Evolutionary conservation across 2,888 invertebrate species (phyloP), one percentile per base, ranked within the genome.

Genomic region (Brachypterus glaber): DNA sequence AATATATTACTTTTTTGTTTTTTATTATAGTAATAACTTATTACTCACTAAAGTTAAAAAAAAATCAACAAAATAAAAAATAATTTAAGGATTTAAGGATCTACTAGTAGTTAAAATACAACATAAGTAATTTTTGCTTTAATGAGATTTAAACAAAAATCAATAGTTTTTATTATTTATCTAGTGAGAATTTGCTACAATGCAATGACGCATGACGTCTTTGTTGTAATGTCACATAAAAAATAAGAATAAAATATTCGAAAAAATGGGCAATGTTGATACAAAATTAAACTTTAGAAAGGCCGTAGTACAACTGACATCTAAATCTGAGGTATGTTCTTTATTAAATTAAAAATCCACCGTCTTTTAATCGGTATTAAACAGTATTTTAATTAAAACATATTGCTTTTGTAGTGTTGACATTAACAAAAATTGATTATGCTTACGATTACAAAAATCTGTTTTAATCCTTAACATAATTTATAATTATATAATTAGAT

Each of bases 251-350:
- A 26, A 39, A 35, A 40, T 27, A 17, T 33, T 17, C 2, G 30
- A 50, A 48, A 43, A 41, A 29, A 98, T 98, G 98, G 98, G 98
- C 53, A 97, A 96, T 74, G 83, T 92, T 43, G 97, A 98, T 66
- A 95, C 96, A 43, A 97, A 97, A 73, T 70, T 96, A 47, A 95
- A 93, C 70, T 98, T 97, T 70, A 79, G 96, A 45, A 96, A 96
- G 70, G 96, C 97, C 51, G 93, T 99, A 33, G 87, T 98, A 33
- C 96, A 97, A 64, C 72, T 98, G 37, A 96, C 96, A 37, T 88
- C 95, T 1, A 96, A 95, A 71, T 87, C 89, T 41, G 91, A 95
- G 79, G 95, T 93, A 68, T 59, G 16, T 32, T 13, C 33, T 21
- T 2, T 30, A 36, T 30, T 17, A 39, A 25, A 11, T 21, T 13